Conservation (phyloP, 2,888 invertebrate genomes). For the Stomorhina lunata region DNA sequence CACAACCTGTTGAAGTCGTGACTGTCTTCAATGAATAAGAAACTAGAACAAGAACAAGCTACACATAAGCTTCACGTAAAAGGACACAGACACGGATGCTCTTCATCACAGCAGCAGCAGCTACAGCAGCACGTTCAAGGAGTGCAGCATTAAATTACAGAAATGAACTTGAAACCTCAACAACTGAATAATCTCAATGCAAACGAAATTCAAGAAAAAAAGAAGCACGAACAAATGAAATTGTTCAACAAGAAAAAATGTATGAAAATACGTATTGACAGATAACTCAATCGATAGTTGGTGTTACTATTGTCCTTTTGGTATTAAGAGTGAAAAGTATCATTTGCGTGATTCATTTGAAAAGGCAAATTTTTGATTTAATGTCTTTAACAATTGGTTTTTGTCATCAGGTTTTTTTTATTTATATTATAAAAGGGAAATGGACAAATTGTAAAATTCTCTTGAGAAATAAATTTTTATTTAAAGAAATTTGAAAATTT, state of each 20-base stretch:
- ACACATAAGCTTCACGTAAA: background rate
- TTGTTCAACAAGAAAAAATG: background rate
- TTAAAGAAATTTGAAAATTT: too few species aligned
- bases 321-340: background rate
- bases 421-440: background rate
- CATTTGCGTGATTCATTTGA: background rate
- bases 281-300: slow-evolving; percentile 30
- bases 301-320: too few species aligned
- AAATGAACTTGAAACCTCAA: background rate
- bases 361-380: background rate
- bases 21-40: background rate
- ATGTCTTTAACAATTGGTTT: background rate
- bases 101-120: background rate
- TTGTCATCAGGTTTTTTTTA: too few species aligned
- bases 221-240: background rate
- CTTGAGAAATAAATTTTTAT: too few species aligned
- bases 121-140: too few species aligned
- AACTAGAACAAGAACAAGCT: background rate
- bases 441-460: too few species aligned
- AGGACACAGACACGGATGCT: background rate
- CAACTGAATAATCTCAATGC: background rate
- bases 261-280: too few species aligned
- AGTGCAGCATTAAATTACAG: background rate
- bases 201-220: background rate
- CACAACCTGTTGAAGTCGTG: slow-evolving; percentile 8